Evolutionary conservation across 2,797 vertebrate species (phyloP).

Genomic region (Malurus leucopterus): DNA sequence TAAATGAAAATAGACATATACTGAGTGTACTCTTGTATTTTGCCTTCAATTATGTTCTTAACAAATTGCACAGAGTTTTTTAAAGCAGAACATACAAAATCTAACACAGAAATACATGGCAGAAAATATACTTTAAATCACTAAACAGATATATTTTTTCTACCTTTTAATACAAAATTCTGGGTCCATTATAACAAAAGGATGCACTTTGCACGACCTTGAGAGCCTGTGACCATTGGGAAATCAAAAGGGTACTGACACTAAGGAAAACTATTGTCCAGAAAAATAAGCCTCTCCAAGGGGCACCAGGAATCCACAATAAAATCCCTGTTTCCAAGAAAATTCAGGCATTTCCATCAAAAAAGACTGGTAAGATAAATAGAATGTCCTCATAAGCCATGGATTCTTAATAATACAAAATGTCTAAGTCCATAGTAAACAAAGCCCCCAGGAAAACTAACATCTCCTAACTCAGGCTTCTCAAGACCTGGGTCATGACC

Average conservation of each 20-base stretch:
- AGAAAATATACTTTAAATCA: conserved; percentile 26
- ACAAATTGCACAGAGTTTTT: not conserved
- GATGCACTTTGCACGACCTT: conserved; percentile 74
- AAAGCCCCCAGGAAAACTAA: conserved; percentile 72
- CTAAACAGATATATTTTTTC: not conserved
- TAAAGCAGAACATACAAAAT: not conserved
- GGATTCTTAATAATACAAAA: conserved; percentile 75
- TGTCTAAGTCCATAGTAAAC: conserved; percentile 71
- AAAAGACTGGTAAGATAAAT: conserved; percentile 74
- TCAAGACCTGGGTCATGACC: conserved; percentile 67
- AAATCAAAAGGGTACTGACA: conserved; percentile 74
- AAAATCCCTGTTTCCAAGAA: conserved; percentile 75
- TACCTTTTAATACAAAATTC: conserved; percentile 60
- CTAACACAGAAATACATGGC: not conserved
- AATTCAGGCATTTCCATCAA: conserved; percentile 75
- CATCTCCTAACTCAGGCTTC: conserved; percentile 68
- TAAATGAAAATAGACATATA: not conserved
- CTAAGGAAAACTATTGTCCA: conserved; percentile 73
- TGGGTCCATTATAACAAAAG: conserved; percentile 67
- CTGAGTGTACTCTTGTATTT: not conserved
- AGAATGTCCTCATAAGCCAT: conserved; percentile 70
- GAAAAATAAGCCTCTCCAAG: conserved; percentile 73
- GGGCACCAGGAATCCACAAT: conserved; percentile 72
- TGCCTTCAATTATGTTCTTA: not conserved
- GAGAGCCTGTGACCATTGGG: conserved; percentile 64